Evolutionary conservation across 2,113 vertebrate species (phyloP).

Genomic region (Illadopsis cleaveri): DNA sequence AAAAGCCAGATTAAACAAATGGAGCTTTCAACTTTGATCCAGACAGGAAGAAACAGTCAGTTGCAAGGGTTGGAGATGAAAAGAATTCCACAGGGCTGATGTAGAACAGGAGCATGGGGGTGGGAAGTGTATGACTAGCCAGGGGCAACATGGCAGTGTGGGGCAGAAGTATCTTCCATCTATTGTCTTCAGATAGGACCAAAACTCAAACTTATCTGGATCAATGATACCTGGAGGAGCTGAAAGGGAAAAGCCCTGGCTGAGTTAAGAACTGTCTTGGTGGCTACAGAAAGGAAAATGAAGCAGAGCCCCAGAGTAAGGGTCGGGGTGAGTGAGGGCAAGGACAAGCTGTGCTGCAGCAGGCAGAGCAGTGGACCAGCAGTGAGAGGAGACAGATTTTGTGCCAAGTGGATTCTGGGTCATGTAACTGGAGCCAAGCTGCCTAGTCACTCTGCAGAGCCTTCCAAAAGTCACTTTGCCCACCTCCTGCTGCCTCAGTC

Average conservation of each 20-base stretch:
- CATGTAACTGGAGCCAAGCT: not conserved
- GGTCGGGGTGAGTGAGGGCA: fast-evolving
- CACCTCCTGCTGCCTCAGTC: not conserved
- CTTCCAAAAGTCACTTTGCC: conserved; percentile 31
- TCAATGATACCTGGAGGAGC: not conserved
- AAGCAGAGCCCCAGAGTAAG: not conserved
- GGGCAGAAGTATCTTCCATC: not conserved
- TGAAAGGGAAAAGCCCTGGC: not conserved
- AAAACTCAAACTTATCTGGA: not conserved
- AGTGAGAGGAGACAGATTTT: not conserved
- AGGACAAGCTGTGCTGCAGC: not conserved
- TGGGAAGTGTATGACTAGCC: not conserved
- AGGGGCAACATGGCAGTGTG: not conserved
- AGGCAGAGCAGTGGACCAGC: not conserved
- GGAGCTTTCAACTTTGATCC: conserved; percentile 23
- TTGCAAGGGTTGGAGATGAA: conserved; percentile 45
- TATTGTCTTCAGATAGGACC: not conserved
- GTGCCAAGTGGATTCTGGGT: conserved; percentile 61
- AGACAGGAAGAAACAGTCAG: conserved; percentile 37
- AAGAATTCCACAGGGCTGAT: conserved; percentile 62
- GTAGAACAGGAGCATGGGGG: not conserved
- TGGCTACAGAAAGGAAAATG: not conserved
- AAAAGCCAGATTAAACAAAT: conserved; percentile 67
- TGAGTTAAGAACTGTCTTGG: not conserved
- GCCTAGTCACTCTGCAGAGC: conserved; percentile 50